Evolutionary conservation across 1,140 invertebrate species (phyloP).

Genomic region (Dendroctonus ponderosae): DNA sequence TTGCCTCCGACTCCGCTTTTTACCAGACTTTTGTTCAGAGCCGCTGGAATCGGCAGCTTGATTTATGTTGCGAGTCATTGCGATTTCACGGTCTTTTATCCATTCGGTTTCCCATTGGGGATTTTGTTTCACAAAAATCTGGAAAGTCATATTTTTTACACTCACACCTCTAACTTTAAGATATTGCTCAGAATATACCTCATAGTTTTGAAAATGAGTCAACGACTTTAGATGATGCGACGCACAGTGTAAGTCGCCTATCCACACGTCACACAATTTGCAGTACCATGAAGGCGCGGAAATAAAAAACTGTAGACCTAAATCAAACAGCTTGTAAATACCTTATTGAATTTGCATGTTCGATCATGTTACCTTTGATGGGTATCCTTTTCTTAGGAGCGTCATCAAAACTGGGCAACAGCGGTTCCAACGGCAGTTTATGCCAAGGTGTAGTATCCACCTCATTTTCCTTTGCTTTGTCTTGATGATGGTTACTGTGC

Average conservation of each 20-base stretch:
- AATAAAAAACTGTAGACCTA: slow-evolving; percentile 81
- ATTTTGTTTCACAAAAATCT: slow-evolving; percentile 78
- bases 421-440: slow-evolving; percentile 58
- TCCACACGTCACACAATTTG: slow-evolving; percentile 80
- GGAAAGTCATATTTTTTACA: slow-evolving; percentile 19
- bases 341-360: background rate
- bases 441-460: slow-evolving; percentile 75
- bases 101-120: slow-evolving; percentile 83
- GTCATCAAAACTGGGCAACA: slow-evolving; percentile 64
- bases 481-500: slow-evolving; percentile 73
- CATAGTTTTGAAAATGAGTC: slow-evolving; percentile 73
- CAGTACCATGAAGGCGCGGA: slow-evolving; percentile 87
- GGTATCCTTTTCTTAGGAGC: slow-evolving; percentile 74
- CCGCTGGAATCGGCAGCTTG: slow-evolving; percentile 38
- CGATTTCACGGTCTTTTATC: slow-evolving; percentile 75
- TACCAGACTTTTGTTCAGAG: slow-evolving; percentile 33
- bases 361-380: slow-evolving; percentile 64
- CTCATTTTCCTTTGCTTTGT: slow-evolving; percentile 60
- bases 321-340: slow-evolving; percentile 38
- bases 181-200: slow-evolving; percentile 58
- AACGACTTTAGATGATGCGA: slow-evolving; percentile 78
- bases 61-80: slow-evolving; percentile 46
- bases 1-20: slow-evolving; percentile 38
- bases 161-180: background rate
- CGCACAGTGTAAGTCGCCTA: slow-evolving; percentile 82